Evolutionary conservation across 2,797 vertebrate species (phyloP).

Genomic region (Chaunax sp.): DNA sequence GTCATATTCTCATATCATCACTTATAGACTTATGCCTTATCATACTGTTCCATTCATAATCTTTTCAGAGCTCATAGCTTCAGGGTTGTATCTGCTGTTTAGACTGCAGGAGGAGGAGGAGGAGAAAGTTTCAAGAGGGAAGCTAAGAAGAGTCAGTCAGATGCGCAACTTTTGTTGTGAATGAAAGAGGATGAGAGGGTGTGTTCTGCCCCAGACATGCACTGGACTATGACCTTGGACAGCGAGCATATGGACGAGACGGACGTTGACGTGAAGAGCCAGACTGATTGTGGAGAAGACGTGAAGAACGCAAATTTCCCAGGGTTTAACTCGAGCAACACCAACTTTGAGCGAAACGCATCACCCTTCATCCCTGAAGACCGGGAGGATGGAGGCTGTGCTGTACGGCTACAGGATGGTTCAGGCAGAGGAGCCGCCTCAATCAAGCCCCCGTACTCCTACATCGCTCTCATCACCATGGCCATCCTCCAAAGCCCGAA

Average conservation of each 20-base stretch:
- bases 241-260: constrained; percentile 64
- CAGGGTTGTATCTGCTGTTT: constrained; percentile 2
- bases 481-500: constrained; percentile 90
- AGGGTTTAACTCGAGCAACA: background rate
- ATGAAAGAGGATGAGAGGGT: constrained; percentile 57
- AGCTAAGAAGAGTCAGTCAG: constrained; percentile 46
- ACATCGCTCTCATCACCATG: constrained; percentile 93
- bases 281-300: constrained; percentile 31
- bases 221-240: constrained; percentile 76
- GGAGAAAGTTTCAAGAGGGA: constrained; percentile 43
- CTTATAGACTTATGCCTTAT: too few relatives aligned
- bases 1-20: too few relatives aligned
- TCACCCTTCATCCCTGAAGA: constrained; percentile 19
- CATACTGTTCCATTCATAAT: background rate
- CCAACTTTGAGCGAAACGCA: constrained; percentile 24
- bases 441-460: constrained; percentile 90
- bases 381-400: constrained; percentile 29
- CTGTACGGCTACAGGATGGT: constrained; percentile 17
- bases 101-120: constrained; percentile 26
- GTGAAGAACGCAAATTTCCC: constrained; percentile 10
- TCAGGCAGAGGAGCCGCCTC: constrained; percentile 40
- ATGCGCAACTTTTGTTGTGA: constrained; percentile 60
- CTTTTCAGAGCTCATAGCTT: background rate
- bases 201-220: constrained; percentile 45
- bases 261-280: constrained; percentile 66